phyloP scores from a whole-genome alignment of 2,797 vertebrate genomes.

The Crocodylus rhombifer region DNA sequence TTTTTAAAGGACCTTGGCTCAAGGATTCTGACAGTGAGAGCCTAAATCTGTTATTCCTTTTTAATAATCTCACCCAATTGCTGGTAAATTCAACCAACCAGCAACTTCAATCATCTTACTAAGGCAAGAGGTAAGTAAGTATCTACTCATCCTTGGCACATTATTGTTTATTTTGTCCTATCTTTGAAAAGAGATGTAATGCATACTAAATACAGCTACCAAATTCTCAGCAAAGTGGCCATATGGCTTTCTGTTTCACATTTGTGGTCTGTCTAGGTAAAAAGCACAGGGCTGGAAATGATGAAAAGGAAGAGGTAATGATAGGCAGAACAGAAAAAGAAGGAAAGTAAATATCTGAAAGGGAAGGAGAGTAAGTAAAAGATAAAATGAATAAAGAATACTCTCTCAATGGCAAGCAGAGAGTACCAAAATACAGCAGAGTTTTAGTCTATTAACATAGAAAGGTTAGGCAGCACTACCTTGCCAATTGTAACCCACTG shows the following conservation, averaged over 20 bases:
- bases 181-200: neutral
- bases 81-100: neutral
- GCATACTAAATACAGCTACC: neutral
- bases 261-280: neutral
- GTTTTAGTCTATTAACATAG: slow-evolving; percentile 29
- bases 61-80: neutral
- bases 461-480: slow-evolving; percentile 21
- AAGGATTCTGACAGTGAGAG: neutral
- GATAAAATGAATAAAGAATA: neutral
- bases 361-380: neutral
- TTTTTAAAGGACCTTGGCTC: neutral
- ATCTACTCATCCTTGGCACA: neutral
- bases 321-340: neutral
- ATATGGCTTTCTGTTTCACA: neutral
- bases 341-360: neutral
- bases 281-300: neutral
- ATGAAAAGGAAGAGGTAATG: neutral
- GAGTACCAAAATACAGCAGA: slow-evolving; percentile 42
- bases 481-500: slow-evolving; percentile 53
- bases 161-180: neutral
- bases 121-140: neutral
- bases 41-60: neutral
- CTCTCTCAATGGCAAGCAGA: slow-evolving; percentile 10
- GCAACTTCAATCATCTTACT: neutral
- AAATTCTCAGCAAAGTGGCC: neutral